Percentiles rank a stretch among this genome's conserved stretches.
phyloP scores from a whole-genome alignment of 2,797 vertebrate species.

The Simalia tracyae region DNA sequence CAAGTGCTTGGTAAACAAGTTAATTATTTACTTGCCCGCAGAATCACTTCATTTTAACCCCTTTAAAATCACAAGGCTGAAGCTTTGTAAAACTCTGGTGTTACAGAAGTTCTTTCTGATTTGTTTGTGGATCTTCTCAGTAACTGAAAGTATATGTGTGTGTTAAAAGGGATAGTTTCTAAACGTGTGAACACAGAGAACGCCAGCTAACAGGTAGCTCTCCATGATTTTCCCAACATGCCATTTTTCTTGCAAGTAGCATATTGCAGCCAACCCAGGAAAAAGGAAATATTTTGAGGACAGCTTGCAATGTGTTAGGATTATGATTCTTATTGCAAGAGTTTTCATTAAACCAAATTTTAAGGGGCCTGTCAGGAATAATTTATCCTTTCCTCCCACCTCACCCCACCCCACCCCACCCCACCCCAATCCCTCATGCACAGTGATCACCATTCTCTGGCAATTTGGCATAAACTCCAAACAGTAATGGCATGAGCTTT shows the following conservation, averaged over 20 bases:
- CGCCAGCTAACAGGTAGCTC: not conserved
- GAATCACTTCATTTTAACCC: conserved; percentile 11
- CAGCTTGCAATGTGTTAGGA: not conserved
- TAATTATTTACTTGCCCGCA: conserved; percentile 16
- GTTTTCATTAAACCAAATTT: not conserved
- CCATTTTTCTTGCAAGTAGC: not conserved
- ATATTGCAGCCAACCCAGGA: not conserved
- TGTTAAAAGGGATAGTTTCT: not conserved
- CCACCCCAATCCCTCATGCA: not conserved
- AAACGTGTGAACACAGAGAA: not conserved
- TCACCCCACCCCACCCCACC: not conserved
- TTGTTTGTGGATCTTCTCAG: not conserved
- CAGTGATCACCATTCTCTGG: not conserved
- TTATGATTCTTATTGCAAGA: not conserved
- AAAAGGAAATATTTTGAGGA: not conserved
- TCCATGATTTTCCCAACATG: not conserved
- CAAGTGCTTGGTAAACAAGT: conserved; percentile 11
- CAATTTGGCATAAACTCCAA: not conserved
- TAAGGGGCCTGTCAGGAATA: not conserved
- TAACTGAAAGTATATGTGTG: not conserved
- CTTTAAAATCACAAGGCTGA: conserved; percentile 2
- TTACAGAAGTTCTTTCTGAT: not conserved
- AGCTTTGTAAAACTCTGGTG: not conserved
- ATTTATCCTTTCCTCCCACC: not conserved
- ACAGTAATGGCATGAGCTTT: not conserved